These are phyloP conservation scores for Theretra japonica DNA, from an alignment of 2,888 invertebrate species.

Conservation along the genomic window DNA sequence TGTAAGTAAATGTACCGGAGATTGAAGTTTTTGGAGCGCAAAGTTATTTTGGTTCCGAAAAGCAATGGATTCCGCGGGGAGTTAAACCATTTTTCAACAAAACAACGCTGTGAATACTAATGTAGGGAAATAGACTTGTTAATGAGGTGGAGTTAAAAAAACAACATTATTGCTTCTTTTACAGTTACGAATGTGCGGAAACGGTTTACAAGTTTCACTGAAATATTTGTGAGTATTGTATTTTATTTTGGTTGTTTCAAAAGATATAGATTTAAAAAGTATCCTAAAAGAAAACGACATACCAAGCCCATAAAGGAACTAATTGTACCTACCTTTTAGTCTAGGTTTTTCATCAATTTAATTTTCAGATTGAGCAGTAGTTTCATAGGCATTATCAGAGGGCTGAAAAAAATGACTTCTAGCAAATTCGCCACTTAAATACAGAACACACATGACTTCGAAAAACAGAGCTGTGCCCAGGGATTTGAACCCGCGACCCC, in stretches of 20 bases:
- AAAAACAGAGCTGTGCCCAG: too few species aligned
- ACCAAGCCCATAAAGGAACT: too few species aligned
- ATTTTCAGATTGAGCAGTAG: too few species aligned
- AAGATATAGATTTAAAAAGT: not conserved
- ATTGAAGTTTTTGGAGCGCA: constrained; percentile 25
- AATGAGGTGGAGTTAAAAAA: constrained; percentile 36
- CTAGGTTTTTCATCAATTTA: too few species aligned
- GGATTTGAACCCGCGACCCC: too few species aligned
- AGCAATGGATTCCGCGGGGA: constrained; percentile 60
- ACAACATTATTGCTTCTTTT: constrained; percentile 25
- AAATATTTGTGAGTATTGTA: not conserved
- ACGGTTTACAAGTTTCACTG: not conserved
- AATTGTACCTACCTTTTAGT: too few species aligned
- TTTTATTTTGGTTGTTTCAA: not conserved
- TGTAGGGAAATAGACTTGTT: constrained; percentile 51
- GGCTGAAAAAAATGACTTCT: too few species aligned
- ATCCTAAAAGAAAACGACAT: too few species aligned
- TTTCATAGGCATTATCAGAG: too few species aligned
- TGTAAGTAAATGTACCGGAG: constrained; percentile 39
- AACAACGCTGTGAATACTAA: constrained; percentile 67
- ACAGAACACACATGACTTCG: too few species aligned
- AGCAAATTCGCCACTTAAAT: too few species aligned
- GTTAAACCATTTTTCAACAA: constrained; percentile 67
- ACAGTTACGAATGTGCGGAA: not conserved
- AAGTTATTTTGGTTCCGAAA: constrained; percentile 47